Base-by-base conservation (phyloP, 2,797 vertebrate genomes). In the Hipposideros larvatus region DNA sequence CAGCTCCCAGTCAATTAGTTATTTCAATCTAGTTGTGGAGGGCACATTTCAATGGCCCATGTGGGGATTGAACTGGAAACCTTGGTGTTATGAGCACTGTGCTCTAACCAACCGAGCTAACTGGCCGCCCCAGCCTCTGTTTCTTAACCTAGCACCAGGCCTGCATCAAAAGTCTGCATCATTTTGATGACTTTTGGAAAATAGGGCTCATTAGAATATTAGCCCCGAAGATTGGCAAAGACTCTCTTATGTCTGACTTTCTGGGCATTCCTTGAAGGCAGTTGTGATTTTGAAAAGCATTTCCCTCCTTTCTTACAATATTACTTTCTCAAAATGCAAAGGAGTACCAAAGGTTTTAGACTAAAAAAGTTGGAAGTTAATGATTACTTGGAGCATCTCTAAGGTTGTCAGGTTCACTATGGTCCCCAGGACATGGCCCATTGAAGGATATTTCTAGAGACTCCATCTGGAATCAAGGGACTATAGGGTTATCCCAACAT, bases 161-260 rank as follows among this genome's bases (percentile, higher is more conserved):
- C 21, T 43, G 22, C 28, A 41, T 37, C 9, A 34, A 86, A 71
- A 90, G 43, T 16, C 37, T 37, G 37, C 57, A 26, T 41, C 74
- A 71, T 11, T 37, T 37, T 37, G 37, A 37, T 37, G 37, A 37
- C 37, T 37, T 37, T 41, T 55, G 65, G 59, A 82, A 89, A 87
- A 21, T 21, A 79, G 24, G 22, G 13, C 28, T 94, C 15, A 70
- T 68, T 7, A 70, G 28, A 86, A 48, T 51, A 68, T 63, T n/a
- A 93, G 43, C 74, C 71, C 41, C n/a, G 87, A 89, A 95, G 80
- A 43, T 28, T 78, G 43, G 21, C 75, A 71, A 84, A 63, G 84
- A 82, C 71, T 34, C 51, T 21, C 21, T 28, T 48, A 13, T 9
- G 24, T 68, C 46, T 65, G 70, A 43, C 57, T 41, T 68, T 82